Conservation (phyloP, 2,888 invertebrate genomes). For the Ommatoiulus sabulosus region DNA sequence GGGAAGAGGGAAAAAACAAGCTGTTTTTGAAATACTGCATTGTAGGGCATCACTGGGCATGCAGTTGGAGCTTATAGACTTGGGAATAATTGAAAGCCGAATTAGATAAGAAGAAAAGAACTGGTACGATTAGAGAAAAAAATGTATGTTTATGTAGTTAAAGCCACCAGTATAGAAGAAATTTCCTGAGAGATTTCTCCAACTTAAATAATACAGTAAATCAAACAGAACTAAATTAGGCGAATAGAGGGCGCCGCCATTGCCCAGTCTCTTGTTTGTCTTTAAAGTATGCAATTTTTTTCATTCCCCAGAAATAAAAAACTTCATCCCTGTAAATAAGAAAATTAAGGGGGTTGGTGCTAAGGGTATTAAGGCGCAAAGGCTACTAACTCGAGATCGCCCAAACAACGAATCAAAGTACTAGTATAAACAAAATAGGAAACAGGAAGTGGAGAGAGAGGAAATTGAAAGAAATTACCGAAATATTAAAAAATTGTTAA, state of each 20-base stretch:
- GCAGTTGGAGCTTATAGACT: slow-evolving; percentile 23
- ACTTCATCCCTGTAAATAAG: too few species aligned
- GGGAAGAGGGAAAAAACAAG: not conserved
- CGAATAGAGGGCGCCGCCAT: not conserved
- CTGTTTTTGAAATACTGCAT: not conserved
- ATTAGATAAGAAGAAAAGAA: not conserved
- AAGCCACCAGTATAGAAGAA: not conserved
- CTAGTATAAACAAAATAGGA: too few species aligned
- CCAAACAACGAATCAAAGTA: too few species aligned
- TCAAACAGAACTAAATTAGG: not conserved
- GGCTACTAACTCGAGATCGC: too few species aligned
- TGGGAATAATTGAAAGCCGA: slow-evolving; percentile 40
- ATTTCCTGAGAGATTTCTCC: not conserved
- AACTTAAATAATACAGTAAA: slow-evolving; percentile 1
- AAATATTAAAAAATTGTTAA: too few species aligned
- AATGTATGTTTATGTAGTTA: slow-evolving; percentile 1
- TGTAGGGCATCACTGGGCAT: not conserved
- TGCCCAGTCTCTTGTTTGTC: not conserved
- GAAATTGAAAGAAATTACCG: too few species aligned
- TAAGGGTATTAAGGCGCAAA: too few species aligned
- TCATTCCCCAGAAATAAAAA: too few species aligned
- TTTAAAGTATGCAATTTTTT: not conserved
- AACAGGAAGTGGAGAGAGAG: too few species aligned
- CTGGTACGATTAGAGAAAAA: not conserved
- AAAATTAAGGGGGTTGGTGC: too few species aligned